A percentile compares a stretch with the other conserved stretches of the same genome.
Evolutionary conservation across 2,888 invertebrate species (phyloP).

Genomic region (Dioctria rufipes): DNA sequence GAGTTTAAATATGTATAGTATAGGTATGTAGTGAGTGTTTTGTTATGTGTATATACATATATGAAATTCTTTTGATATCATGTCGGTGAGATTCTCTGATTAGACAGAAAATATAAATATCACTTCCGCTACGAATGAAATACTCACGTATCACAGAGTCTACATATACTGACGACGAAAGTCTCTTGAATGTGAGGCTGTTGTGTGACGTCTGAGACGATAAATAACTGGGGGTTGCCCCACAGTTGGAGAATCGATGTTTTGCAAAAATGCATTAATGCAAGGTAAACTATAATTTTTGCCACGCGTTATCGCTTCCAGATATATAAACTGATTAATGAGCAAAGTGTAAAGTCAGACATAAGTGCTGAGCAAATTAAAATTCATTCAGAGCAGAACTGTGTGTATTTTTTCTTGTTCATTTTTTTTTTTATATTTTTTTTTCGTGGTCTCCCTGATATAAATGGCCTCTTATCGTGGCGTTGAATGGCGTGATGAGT

Average conservation of each 20-base stretch:
- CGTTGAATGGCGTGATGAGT: slow-evolving; percentile 56
- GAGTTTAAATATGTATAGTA: no score
- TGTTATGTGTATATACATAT: no score
- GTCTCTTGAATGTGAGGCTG: slow-evolving; percentile 14
- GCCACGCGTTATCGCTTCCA: slow-evolving; percentile 32
- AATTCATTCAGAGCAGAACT: slow-evolving; percentile 20
- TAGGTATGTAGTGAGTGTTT: no score
- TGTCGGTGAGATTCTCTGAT: neutral
- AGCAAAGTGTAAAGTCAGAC: slow-evolving; percentile 51
- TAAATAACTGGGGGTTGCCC: slow-evolving; percentile 51
- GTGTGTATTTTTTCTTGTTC: slow-evolving; percentile 2
- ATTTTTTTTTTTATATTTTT: slow-evolving; percentile 34
- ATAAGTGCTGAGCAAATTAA: slow-evolving; percentile 5
- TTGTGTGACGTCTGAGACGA: slow-evolving; percentile 32
- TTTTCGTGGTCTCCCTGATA: slow-evolving; percentile 42
- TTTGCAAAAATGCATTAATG: slow-evolving; percentile 28
- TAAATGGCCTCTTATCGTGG: slow-evolving; percentile 49
- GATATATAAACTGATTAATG: slow-evolving; percentile 29
- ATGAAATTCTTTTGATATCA: neutral
- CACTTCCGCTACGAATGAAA: slow-evolving; percentile 37
- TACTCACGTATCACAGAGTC: slow-evolving; percentile 42
- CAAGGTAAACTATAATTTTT: slow-evolving; percentile 38
- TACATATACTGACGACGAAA: slow-evolving; percentile 9
- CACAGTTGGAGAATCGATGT: slow-evolving; percentile 33
- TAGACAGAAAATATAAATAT: slow-evolving; percentile 16